A percentile compares a stretch with the other conserved stretches of the same genome.
phyloP scores from a whole-genome alignment of 2,888 invertebrate species.

The Tolmerus cingulatus region DNA sequence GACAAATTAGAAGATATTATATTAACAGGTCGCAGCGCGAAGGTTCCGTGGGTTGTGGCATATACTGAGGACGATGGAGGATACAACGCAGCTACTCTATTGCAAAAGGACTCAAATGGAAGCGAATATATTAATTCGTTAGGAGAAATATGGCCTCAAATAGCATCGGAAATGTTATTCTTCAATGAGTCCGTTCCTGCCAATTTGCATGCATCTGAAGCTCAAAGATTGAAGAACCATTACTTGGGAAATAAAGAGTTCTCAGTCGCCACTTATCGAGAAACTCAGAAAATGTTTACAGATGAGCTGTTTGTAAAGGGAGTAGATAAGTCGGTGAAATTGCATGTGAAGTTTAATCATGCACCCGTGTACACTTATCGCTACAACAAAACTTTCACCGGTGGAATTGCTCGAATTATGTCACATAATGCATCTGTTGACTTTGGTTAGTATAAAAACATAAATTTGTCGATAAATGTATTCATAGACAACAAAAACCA shows the following conservation, averaged over 20 bases:
- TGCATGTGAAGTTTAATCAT: conserved; percentile 65
- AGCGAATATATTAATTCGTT: conserved; percentile 65
- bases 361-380: conserved; percentile 73
- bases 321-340: conserved; percentile 68
- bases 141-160: conserved; percentile 68
- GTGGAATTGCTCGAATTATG: conserved; percentile 68
- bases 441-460: conserved; percentile 61
- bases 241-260: conserved; percentile 68
- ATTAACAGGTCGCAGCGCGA: conserved; percentile 68
- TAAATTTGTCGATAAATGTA: not conserved
- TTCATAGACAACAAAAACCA: conserved; percentile 53
- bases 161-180: conserved; percentile 70
- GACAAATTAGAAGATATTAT: conserved; percentile 72
- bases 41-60: conserved; percentile 75
- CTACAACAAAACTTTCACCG: conserved; percentile 70
- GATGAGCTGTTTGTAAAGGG: conserved; percentile 72
- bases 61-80: conserved; percentile 77
- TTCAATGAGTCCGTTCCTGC: conserved; percentile 66
- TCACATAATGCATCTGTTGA: conserved; percentile 63
- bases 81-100: conserved; percentile 69
- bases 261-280: conserved; percentile 63
- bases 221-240: conserved; percentile 66
- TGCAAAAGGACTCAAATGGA: conserved; percentile 55
- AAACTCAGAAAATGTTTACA: conserved; percentile 66
- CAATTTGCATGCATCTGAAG: conserved; percentile 60